Conservation (phyloP, 2,888 invertebrate species). For the Drosophila dives region DNA sequence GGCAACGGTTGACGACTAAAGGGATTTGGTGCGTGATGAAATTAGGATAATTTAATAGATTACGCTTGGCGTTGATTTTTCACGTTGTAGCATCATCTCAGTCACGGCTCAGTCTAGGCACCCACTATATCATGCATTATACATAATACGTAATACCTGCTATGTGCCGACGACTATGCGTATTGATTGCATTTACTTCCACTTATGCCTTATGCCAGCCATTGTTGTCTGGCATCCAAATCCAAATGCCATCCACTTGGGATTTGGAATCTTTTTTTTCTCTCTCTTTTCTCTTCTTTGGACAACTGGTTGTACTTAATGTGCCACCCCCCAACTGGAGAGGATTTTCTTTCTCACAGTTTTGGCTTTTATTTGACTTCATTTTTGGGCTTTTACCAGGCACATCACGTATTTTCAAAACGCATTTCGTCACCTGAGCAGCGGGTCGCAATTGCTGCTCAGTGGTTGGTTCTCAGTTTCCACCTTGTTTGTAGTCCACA, state of each 20-base stretch:
- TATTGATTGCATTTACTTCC: slow-evolving; percentile 75
- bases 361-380: slow-evolving; percentile 33
- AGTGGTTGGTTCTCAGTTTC: slow-evolving; percentile 25
- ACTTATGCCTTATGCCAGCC: slow-evolving; percentile 42
- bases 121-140: slow-evolving; percentile 59
- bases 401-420: slow-evolving; percentile 69
- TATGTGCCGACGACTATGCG: slow-evolving; percentile 73
- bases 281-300: neutral
- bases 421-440: slow-evolving; percentile 76
- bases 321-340: slow-evolving; percentile 40
- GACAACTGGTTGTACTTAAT: slow-evolving; percentile 36
- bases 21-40: slow-evolving; percentile 80
- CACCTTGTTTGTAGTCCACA: neutral
- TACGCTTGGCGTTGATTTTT: slow-evolving; percentile 77
- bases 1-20: slow-evolving; percentile 53
- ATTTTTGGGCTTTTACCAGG: slow-evolving; percentile 57
- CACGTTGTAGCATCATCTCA: slow-evolving; percentile 23
- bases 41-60: slow-evolving; percentile 82
- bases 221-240: slow-evolving; percentile 68
- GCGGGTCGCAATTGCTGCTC: slow-evolving; percentile 49
- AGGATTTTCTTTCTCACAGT: slow-evolving; percentile 19
- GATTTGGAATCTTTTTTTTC: slow-evolving; percentile 44
- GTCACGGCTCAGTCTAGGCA: neutral
- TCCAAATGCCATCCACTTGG: slow-evolving; percentile 39
- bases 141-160: slow-evolving; percentile 68